Evolutionary conservation across 2,113 vertebrate genomes (phyloP).

Genomic region (Malurus cyaneus): DNA sequence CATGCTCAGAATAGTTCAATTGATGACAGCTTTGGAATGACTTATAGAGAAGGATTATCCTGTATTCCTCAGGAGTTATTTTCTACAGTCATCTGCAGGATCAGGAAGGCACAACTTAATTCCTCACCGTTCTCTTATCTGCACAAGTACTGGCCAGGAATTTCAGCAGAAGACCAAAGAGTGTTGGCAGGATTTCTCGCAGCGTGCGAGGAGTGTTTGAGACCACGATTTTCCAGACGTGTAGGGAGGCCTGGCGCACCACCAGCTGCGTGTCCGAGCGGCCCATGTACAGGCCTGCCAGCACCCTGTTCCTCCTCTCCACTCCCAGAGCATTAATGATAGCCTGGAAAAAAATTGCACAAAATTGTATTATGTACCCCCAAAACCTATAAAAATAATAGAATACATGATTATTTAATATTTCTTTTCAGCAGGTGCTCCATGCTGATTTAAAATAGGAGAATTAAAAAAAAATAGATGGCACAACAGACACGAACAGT

Average conservation of each 20-base stretch:
- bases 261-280: conserved; percentile 96
- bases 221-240: conserved; percentile 98
- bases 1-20: neutral
- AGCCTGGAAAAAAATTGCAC: conserved; percentile 73
- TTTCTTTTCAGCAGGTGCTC: neutral
- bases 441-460: neutral
- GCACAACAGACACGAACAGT: neutral
- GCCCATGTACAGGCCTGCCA: conserved; percentile 98
- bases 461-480: neutral
- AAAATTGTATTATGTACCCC: neutral
- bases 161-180: conserved; percentile 92
- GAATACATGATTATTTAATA: neutral
- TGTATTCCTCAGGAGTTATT: neutral
- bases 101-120: neutral
- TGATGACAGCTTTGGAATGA: neutral
- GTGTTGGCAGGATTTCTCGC: conserved; percentile 93
- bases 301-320: conserved; percentile 92
- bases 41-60: neutral
- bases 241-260: conserved; percentile 94
- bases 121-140: conserved; percentile 92
- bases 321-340: conserved; percentile 92
- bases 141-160: conserved; percentile 96
- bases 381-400: neutral
- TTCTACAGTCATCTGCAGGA: neutral
- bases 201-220: conserved; percentile 96